phyloP scores from a whole-genome alignment of 1,140 invertebrate species.

The Elymnias hypermnestra region DNA sequence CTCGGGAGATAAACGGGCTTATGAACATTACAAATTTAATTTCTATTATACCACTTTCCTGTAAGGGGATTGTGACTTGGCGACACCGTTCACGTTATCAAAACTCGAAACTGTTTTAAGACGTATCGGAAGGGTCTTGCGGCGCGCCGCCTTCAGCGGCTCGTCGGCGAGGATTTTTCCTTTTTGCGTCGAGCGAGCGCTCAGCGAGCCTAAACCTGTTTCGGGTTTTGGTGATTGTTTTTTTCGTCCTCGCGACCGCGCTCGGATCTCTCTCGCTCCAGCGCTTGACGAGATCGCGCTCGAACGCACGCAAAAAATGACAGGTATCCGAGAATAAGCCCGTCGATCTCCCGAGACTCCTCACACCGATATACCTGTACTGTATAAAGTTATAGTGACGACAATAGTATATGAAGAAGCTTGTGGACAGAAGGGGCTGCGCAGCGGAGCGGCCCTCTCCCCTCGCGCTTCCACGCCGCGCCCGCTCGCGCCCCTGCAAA shows the following conservation, averaged over 20 bases:
- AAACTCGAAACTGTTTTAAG: slow-evolving; percentile 45
- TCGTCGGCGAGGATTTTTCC: slow-evolving; percentile 53
- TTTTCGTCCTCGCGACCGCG: slow-evolving; percentile 47
- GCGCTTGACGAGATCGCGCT: slow-evolving; percentile 32
- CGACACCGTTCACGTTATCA: slow-evolving; percentile 42
- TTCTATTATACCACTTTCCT: no score
- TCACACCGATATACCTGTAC: slow-evolving; percentile 43
- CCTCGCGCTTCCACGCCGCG: slow-evolving; percentile 51
- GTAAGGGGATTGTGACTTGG: no score
- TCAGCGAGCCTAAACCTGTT: slow-evolving; percentile 55
- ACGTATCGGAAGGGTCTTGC: slow-evolving; percentile 38
- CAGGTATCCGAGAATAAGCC: slow-evolving; percentile 39
- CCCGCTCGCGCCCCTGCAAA: slow-evolving; percentile 33
- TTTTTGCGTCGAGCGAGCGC: slow-evolving; percentile 58
- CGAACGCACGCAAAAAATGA: slow-evolving; percentile 49
- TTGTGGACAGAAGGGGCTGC: slow-evolving; percentile 36
- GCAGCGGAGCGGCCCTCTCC: slow-evolving; percentile 31
- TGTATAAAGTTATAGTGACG: slow-evolving; percentile 46
- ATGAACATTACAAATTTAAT: no score
- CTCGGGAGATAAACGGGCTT: slow-evolving; percentile 39
- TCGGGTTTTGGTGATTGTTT: slow-evolving; percentile 65
- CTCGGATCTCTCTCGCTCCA: slow-evolving; percentile 32
- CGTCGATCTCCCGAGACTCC: slow-evolving; percentile 50
- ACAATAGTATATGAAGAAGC: slow-evolving; percentile 38
- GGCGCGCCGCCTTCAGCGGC: slow-evolving; percentile 37